Evolutionary conservation across 2,797 vertebrate species (phyloP).

Genomic region (Babyrousa celebensis): DNA sequence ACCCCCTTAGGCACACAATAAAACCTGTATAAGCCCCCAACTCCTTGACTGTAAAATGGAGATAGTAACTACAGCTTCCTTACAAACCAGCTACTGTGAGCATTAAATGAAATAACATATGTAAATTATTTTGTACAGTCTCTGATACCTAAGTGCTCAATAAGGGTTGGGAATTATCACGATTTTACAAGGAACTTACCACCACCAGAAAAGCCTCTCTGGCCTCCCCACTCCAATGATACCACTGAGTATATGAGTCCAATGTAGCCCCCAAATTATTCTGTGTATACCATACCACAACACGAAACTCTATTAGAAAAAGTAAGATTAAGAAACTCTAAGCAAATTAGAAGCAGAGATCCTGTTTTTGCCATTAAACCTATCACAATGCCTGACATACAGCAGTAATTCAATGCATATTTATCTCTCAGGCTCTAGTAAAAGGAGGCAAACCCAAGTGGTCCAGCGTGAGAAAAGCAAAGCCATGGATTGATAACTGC

Average conservation of each 20-base stretch:
- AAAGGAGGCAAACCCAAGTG: slow-evolving; percentile 32
- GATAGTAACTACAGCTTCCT: slow-evolving; percentile 35
- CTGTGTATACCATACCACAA: background rate
- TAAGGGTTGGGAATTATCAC: slow-evolving; percentile 54
- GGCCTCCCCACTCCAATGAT: background rate
- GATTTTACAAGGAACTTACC: slow-evolving; percentile 51
- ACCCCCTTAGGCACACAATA: background rate
- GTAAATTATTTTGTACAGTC: background rate
- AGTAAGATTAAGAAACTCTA: slow-evolving; percentile 43
- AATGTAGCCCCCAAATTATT: slow-evolving; percentile 10
- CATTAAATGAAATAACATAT: slow-evolving; percentile 30
- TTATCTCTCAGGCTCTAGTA: slow-evolving; percentile 33
- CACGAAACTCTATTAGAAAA: background rate
- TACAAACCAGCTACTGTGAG: slow-evolving; percentile 22
- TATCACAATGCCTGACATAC: slow-evolving; percentile 34
- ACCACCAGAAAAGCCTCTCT: slow-evolving; percentile 28
- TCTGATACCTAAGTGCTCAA: slow-evolving; percentile 15
- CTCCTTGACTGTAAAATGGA: slow-evolving; percentile 51
- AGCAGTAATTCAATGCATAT: slow-evolving; percentile 63
- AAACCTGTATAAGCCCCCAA: slow-evolving; percentile 26
- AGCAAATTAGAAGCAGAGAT: slow-evolving; percentile 56
- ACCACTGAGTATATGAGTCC: background rate
- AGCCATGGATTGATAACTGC: slow-evolving; percentile 41
- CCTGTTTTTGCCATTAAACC: slow-evolving; percentile 33
- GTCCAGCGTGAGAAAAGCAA: slow-evolving; percentile 64